Evolutionary conservation across 1,140 invertebrate species (phyloP).

Genomic region (Mya arenaria): DNA sequence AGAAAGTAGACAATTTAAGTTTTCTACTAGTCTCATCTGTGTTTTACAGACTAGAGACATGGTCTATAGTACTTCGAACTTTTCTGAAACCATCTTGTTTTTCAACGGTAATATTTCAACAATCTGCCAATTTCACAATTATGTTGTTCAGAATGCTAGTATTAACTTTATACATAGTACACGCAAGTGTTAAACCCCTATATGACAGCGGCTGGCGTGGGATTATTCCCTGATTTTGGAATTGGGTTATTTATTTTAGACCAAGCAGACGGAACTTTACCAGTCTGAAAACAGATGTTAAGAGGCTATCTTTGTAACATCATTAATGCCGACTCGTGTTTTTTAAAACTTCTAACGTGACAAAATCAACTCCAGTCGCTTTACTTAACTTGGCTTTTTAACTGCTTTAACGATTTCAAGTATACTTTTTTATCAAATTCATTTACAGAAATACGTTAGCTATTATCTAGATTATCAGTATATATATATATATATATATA

Average conservation of each 20-base stretch:
- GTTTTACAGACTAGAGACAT: neutral
- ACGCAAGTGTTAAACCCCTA: neutral
- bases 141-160: constrained; percentile 10
- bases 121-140: neutral
- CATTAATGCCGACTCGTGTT: constrained; percentile 1
- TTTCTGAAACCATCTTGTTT: constrained; percentile 21
- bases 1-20: neutral
- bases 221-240: neutral
- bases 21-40: constrained; percentile 15
- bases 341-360: neutral
- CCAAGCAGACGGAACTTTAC: neutral
- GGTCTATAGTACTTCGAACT: constrained; percentile 16
- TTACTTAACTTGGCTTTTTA: neutral
- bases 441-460: too few species aligned
- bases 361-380: neutral
- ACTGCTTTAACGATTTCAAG: too few species aligned
- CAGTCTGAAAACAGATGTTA: constrained; percentile 29
- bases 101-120: neutral
- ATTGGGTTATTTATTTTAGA: constrained; percentile 6
- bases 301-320: constrained; percentile 7
- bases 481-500: too few species aligned
- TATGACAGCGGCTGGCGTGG: constrained; percentile 14
- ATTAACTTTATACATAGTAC: constrained; percentile 12
- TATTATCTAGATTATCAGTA: too few species aligned
- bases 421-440: too few species aligned